Conservation (phyloP, 1,140 invertebrate species). For the Oncopeltus fasciatus region DNA sequence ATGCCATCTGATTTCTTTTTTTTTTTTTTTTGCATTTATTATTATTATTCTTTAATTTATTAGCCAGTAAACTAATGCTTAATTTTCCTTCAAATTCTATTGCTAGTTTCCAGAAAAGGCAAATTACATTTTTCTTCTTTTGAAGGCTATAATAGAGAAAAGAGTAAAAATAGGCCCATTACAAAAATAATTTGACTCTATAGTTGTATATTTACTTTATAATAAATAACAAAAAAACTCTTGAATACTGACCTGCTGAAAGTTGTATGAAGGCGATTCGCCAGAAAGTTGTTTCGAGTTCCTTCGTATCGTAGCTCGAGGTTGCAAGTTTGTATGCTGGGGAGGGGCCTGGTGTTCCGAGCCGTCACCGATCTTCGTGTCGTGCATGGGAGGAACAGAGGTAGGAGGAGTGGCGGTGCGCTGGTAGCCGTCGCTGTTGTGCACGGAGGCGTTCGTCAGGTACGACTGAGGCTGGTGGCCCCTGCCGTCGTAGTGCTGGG, state of each 20-base stretch:
- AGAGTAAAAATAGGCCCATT: too few relatives aligned
- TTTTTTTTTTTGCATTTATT: too few relatives aligned
- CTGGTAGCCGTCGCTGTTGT: conserved; percentile 20
- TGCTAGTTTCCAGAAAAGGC: too few relatives aligned
- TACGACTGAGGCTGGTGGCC: conserved; percentile 19
- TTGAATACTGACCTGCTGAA: conserved; percentile 23
- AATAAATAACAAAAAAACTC: not conserved
- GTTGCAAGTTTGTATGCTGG: conserved; percentile 7
- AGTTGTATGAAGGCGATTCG: conserved; percentile 26
- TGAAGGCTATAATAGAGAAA: too few relatives aligned
- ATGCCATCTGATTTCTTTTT: too few relatives aligned
- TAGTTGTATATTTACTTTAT: not conserved
- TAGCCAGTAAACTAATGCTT: too few relatives aligned
- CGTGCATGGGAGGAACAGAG: conserved; percentile 14
- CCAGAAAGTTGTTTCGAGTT: conserved; percentile 33
- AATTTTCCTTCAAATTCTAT: too few relatives aligned
- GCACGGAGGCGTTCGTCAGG: conserved; percentile 27
- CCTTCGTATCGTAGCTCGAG: conserved; percentile 27
- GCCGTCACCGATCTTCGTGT: conserved; percentile 8
- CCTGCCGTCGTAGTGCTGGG: conserved; percentile 2
- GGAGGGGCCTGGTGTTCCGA: not conserved
- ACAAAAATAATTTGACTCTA: too few relatives aligned
- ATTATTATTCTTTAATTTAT: too few relatives aligned
- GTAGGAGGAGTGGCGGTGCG: conserved; percentile 19
- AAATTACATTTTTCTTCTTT: too few relatives aligned